phyloP scores from a whole-genome alignment of 2,113 vertebrate genomes.

The Dasyurus viverrinus region DNA sequence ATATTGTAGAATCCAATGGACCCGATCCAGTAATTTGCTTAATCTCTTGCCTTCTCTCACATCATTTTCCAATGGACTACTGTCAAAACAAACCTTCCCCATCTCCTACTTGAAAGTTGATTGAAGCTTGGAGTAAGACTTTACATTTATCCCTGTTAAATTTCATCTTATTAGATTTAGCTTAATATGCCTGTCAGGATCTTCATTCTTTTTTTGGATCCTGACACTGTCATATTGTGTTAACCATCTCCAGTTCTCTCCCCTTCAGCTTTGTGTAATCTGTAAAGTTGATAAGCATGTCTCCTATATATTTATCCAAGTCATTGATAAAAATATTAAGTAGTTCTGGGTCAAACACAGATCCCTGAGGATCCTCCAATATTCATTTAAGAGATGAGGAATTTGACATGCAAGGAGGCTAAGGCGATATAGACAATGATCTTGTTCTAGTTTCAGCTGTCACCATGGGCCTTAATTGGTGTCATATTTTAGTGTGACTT shows the following conservation, averaged over 20 bases:
- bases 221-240: background rate
- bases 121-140: background rate
- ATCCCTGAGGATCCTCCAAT: background rate
- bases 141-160: background rate
- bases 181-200: background rate
- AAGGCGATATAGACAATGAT: background rate
- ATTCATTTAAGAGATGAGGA: background rate
- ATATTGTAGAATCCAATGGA: background rate
- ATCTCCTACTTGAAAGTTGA: background rate
- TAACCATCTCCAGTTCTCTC: background rate
- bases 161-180: background rate
- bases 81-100: background rate
- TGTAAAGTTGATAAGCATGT: background rate
- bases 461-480: background rate
- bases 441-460: background rate
- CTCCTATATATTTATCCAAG: background rate
- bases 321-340: background rate
- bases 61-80: background rate
- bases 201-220: background rate
- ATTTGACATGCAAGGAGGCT: background rate
- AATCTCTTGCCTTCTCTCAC: background rate
- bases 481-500: background rate
- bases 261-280: background rate
- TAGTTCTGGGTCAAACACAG: background rate
- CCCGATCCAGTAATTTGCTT: background rate